These are phyloP conservation scores for Brachyhypopomus occidentalis DNA, from an alignment of 2,113 vertebrate genomes.

Conservation along the genomic window DNA sequence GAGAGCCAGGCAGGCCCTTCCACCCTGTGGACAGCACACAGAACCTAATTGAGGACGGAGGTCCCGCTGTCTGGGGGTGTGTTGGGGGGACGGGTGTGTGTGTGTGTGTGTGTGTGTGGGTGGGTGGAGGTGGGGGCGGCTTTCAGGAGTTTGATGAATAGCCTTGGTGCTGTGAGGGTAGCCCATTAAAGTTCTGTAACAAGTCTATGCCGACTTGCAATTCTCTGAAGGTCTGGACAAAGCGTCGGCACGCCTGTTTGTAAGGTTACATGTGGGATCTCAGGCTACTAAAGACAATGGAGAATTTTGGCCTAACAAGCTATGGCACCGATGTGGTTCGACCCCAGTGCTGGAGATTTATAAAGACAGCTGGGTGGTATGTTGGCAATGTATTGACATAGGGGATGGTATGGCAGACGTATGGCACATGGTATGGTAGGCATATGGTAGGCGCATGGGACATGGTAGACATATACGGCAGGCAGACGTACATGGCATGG, in stretches of 20 bases:
- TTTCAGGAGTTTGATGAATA: slow-evolving; percentile 36
- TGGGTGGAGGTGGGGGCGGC: slow-evolving; percentile 4
- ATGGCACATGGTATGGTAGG: too few species aligned
- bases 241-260: slow-evolving; percentile 18
- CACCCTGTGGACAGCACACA: slow-evolving; percentile 24
- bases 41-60: slow-evolving; percentile 41
- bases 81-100: neutral
- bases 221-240: slow-evolving; percentile 28
- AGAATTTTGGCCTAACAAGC: slow-evolving; percentile 1
- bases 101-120: too few species aligned
- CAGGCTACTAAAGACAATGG: neutral
- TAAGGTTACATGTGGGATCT: slow-evolving; percentile 16
- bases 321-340: neutral
- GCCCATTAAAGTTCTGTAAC: slow-evolving; percentile 43
- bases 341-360: too few species aligned
- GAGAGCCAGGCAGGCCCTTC: slow-evolving; percentile 24
- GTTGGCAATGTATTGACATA: too few species aligned
- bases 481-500: too few species aligned
- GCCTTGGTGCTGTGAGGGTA: slow-evolving; percentile 24
- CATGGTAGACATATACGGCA: too few species aligned
- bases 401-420: too few species aligned
- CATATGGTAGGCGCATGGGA: too few species aligned
- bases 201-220: slow-evolving; percentile 39
- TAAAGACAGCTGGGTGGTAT: too few species aligned
- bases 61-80: neutral